Percentiles rank a stretch among this genome's conserved stretches.
phyloP scores from a whole-genome alignment of 2,113 vertebrate genomes.

The Sminthopsis crassicaudata region DNA sequence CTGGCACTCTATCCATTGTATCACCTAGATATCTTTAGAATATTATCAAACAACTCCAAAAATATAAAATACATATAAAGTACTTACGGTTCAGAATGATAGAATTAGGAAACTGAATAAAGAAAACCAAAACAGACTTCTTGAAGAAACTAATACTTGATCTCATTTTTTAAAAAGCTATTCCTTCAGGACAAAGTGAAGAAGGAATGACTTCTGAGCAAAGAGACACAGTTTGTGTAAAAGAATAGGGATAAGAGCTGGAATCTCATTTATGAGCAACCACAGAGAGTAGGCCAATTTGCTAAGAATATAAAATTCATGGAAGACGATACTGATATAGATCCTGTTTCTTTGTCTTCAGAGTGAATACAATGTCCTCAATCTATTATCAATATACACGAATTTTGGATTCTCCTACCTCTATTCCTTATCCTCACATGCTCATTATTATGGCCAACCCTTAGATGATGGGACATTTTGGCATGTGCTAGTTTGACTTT shows the following conservation, averaged over 20 bases:
- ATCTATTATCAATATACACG: neutral
- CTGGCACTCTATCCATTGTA: neutral
- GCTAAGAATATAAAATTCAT: neutral
- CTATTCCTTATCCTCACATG: neutral
- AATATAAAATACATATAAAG: neutral
- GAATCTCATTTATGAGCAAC: neutral
- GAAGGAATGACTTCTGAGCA: neutral
- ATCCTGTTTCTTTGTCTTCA: neutral
- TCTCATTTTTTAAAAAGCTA: neutral
- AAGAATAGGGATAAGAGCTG: neutral
- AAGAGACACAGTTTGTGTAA: no score
- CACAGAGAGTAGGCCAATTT: neutral
- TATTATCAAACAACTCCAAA: neutral
- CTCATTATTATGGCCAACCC: neutral
- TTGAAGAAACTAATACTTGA: neutral
- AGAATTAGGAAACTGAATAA: neutral
- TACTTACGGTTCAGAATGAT: neutral
- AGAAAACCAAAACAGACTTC: neutral
- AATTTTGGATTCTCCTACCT: neutral
- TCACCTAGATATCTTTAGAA: neutral
- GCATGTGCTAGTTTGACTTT: neutral
- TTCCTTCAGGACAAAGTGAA: neutral
- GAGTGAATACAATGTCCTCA: neutral
- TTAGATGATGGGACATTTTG: neutral
- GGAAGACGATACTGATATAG: neutral